Evolutionary conservation across 2,888 invertebrate species (phyloP), one percentile per base, ranked within the genome.

Genomic region (Baccha elongata): DNA sequence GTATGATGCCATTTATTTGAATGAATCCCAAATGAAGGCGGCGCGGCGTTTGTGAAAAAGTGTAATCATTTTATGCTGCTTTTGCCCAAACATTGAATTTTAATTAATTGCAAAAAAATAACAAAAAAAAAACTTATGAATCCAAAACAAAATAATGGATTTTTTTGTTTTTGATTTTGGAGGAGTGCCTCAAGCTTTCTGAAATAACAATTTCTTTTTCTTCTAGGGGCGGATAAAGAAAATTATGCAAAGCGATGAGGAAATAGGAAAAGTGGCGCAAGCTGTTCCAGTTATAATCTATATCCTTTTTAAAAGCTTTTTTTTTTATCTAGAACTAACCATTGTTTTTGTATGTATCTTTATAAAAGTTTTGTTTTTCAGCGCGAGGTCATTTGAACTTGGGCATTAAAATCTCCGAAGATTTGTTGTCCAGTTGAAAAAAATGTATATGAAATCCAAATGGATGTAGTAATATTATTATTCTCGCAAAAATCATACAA

Each of bases 161-260:
- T 62, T 48, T 50, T n/a, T 55, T 71, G 3, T 19, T 53, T 19
- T 52, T 53, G 46, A 19, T 46, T 53, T 58, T 42, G 42, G 23
- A 53, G 19, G 53, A 15, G 11, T 53, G 5, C n/a, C 37, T 44
- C 32, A 60, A 37, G 32, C 21, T 29, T 62, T 50, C 42, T 29
- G n/a, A n/a, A 2, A 46, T 35, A 42, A 26, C 50, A 44, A 42
- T 80, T 83, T 73, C 91, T 90, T 89, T 91, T 83, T 85, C 53
- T 72, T 87, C 62, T 86, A 98, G 98, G 98, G 98, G 80, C 94
- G 99, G 88, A 99, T 99, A 88, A 99, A 99, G 93, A 99, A 99
- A 93, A 99, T 99, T 86, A 99, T 99, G 99, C 99, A 99, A 92
- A 98, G 97, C 86, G 99, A 99, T 91, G 99, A 99, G 91, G 99